Percentiles rank a stretch among this genome's conserved stretches.
Evolutionary conservation across 2,888 invertebrate genomes (phyloP).

Genomic region (Polydrusus pterygomalis): DNA sequence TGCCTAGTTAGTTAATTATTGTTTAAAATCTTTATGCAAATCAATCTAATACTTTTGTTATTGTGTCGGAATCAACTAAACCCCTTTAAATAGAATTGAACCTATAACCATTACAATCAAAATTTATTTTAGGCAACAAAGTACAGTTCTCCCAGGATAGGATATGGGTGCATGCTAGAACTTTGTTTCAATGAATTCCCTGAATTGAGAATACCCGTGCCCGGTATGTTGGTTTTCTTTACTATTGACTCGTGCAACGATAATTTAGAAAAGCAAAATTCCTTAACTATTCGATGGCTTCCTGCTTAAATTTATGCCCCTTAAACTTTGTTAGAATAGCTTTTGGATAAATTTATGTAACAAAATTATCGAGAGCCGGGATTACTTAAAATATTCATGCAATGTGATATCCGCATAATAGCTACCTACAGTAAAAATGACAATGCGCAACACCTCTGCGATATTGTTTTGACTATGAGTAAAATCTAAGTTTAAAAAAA

Average conservation of each 20-base stretch:
- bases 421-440: neutral
- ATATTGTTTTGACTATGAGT: too few species aligned
- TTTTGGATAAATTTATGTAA: slow-evolving; percentile 1
- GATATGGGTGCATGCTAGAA: neutral
- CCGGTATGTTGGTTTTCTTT: slow-evolving; percentile 35
- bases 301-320: slow-evolving; percentile 10
- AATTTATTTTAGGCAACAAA: neutral
- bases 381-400: slow-evolving; percentile 1
- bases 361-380: neutral
- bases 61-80: too few species aligned
- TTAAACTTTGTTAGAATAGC: slow-evolving; percentile 18
- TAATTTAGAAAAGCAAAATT: slow-evolving; percentile 38
- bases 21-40: too few species aligned
- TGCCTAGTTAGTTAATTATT: too few species aligned
- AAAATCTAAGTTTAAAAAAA: too few species aligned
- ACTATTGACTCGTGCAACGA: slow-evolving; percentile 16
- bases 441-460: too few species aligned
- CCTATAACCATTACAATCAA: neutral
- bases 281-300: slow-evolving; percentile 28
- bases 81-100: too few species aligned
- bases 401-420: neutral
- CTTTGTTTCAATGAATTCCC: slow-evolving; percentile 11
- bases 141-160: neutral
- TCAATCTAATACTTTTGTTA: too few species aligned
- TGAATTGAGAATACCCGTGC: slow-evolving; percentile 29